Evolutionary conservation across 2,888 invertebrate genomes (phyloP), one percentile per base, ranked within the genome.

Genomic region (Brachyopa scutellaris): DNA sequence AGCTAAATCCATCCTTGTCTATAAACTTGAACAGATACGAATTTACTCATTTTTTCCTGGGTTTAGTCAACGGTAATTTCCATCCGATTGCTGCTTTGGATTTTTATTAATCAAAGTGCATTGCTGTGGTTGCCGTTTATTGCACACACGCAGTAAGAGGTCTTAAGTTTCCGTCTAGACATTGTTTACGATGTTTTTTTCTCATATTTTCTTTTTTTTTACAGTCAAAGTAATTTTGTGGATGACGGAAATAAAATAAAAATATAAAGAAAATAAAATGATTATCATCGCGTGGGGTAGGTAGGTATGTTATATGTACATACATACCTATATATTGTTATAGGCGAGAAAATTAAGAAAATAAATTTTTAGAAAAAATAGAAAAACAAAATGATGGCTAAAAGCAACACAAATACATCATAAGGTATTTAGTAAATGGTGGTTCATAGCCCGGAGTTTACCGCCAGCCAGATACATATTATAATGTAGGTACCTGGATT

Each of bases 151-250:
- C 53, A 47, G 40, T 40, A 61, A 42, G 61, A 21, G 42, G 51
- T 79, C 33, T 79, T 67, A 7, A 15, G 62, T 79, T 79, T 74
- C 79, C 61, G 79, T 79, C 79, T 79, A 79, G 79, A 79, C 79
- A 49, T 66, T 79, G 47, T 79, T 73, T 47, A 66, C 26, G 42
- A 31, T 26, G 21, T 8, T 62, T 23, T 62, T 47, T 23, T n/a
- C 8, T 9, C 13, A 33, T 40, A 29, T 13, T 15, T 0, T 57
- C 23, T 38, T 1, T 59, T 17, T 17, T 26, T 26, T 26, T 26
- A n/a, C n/a, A n/a, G n/a, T n/a, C n/a, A n/a, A n/a, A n/a, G 1
- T 29, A 6, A 5, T 31, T 13, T 40, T 15, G 13, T 13, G 2
- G 11, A 47, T 26, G 26, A 26, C 26, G 6, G 13, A 13, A 15